Conservation (phyloP, 1,140 invertebrate genomes). For the Drosophila hydei region DNA sequence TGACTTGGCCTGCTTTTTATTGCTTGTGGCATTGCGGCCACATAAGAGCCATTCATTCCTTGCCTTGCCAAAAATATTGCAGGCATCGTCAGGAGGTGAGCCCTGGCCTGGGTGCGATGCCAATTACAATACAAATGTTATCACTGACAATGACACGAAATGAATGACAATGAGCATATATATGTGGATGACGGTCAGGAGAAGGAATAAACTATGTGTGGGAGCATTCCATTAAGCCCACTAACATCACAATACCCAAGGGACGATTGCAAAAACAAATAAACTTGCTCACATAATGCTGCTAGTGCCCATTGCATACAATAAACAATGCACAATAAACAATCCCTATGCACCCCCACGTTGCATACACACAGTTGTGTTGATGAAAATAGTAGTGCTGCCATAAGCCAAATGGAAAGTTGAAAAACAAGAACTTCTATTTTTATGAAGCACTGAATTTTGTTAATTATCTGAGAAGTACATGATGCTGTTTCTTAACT, state of each 20-base stretch:
- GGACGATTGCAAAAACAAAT: conserved; percentile 2
- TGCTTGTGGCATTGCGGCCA: conserved; percentile 17
- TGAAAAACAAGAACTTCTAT: too few relatives aligned
- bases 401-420: too few relatives aligned
- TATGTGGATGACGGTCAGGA: background rate
- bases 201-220: conserved; percentile 36
- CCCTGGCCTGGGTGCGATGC: conserved; percentile 16
- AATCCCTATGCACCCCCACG: background rate
- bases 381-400: too few relatives aligned
- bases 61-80: conserved; percentile 40
- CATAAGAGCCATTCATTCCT: conserved; percentile 55
- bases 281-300: conserved; percentile 11
- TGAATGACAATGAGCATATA: conserved; percentile 28
- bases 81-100: conserved; percentile 33
- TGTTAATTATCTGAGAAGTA: too few relatives aligned
- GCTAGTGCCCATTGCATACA: background rate
- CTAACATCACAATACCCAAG: conserved; percentile 43
- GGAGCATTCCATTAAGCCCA: conserved; percentile 27
- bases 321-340: conserved; percentile 2
- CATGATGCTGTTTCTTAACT: too few relatives aligned
- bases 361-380: too few relatives aligned
- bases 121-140: conserved; percentile 64
- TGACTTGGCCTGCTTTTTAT: conserved; percentile 30
- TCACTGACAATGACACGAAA: conserved; percentile 40
- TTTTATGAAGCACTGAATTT: too few relatives aligned